A percentile compares a stretch with the other conserved stretches of the same genome.
These are phyloP conservation scores for Nanorana parkeri DNA, from an alignment of 2,113 vertebrate species.

Conservation along the genomic window DNA sequence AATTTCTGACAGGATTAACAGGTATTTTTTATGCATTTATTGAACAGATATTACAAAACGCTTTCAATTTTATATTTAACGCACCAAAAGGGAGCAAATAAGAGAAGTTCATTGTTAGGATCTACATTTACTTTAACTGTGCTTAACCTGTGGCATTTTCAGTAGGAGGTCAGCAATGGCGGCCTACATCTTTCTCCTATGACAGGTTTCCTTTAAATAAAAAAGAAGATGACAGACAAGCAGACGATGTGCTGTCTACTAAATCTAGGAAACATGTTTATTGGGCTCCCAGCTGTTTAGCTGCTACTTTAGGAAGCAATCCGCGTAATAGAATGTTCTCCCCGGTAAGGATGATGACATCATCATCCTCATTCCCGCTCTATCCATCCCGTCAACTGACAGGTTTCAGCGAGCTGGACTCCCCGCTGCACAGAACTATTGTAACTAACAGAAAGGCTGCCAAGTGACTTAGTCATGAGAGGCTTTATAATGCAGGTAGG, in stretches of 20 bases:
- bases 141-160: too few species aligned
- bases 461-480: slow-evolving; percentile 37
- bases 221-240: too few species aligned
- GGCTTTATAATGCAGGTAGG: slow-evolving; percentile 51
- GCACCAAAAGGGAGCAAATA: too few species aligned
- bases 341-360: slow-evolving; percentile 23
- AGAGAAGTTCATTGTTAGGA: too few species aligned
- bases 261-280: slow-evolving; percentile 30
- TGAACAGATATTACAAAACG: too few species aligned
- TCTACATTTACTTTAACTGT: too few species aligned
- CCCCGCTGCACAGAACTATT: slow-evolving; percentile 43
- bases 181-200: too few species aligned
- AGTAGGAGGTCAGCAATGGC: too few species aligned
- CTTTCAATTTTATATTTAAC: too few species aligned
- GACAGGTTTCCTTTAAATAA: too few species aligned
- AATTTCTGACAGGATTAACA: too few species aligned
- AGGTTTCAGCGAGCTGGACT: slow-evolving; percentile 16
- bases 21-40: too few species aligned
- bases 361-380: slow-evolving; percentile 14
- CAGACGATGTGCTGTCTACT: neutral
- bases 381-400: slow-evolving; percentile 42
- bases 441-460: slow-evolving; percentile 36
- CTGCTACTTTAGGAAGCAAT: slow-evolving; percentile 34
- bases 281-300: slow-evolving; percentile 31
- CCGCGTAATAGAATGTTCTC: neutral